Conservation (phyloP, 2,113 vertebrate species). For the Pluvianellus socialis region DNA sequence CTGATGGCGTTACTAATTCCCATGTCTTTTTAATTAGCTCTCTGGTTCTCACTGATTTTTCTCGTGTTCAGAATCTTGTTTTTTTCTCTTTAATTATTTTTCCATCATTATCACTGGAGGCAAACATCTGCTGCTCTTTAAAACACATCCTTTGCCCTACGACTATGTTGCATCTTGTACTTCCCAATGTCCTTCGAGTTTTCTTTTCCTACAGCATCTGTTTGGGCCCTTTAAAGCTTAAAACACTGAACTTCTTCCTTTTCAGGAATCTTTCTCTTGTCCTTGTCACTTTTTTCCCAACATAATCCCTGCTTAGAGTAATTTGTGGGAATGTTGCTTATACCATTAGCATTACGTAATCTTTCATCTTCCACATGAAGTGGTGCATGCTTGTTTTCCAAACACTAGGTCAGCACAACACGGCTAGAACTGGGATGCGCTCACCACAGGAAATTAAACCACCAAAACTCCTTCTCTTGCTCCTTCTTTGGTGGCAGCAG, state of each 20-base stretch:
- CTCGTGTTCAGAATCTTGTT: not conserved
- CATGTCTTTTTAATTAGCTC: not conserved
- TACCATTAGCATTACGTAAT: not conserved
- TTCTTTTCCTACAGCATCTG: not conserved
- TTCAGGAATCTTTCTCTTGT: not conserved
- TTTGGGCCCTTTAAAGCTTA: not conserved
- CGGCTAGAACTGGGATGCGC: not conserved
- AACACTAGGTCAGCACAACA: too few relatives aligned
- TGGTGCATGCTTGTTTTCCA: accelerated
- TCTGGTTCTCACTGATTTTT: not conserved
- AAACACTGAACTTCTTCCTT: not conserved
- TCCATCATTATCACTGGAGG: not conserved
- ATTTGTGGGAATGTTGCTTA: not conserved
- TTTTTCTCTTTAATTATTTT: constrained; percentile 24
- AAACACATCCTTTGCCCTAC: not conserved
- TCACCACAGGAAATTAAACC: not conserved
- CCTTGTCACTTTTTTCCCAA: not conserved
- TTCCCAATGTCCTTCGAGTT: not conserved
- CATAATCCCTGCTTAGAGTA: not conserved
- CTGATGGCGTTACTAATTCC: not conserved
- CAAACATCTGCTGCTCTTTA: not conserved
- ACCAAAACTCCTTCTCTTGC: not conserved
- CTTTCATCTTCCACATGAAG: not conserved
- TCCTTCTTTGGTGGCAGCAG: not conserved
- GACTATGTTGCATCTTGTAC: not conserved